Conservation (phyloP, 2,888 invertebrate genomes). For the Drosophila nigritarsus region DNA sequence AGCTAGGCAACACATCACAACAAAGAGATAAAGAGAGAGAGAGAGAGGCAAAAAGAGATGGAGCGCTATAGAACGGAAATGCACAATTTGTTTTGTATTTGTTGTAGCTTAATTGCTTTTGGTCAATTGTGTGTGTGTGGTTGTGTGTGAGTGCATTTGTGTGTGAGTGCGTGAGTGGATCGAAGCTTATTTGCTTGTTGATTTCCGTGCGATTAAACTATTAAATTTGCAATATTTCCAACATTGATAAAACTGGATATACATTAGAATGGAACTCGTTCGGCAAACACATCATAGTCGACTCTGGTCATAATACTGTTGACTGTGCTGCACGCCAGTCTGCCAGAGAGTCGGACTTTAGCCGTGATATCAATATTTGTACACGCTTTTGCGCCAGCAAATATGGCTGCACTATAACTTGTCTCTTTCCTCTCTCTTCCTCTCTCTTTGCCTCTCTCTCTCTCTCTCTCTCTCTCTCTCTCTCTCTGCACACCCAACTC, state of each 20-base stretch:
- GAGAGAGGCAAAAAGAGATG: not conserved
- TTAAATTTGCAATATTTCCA: constrained; percentile 62
- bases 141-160: not conserved
- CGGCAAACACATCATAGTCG: constrained; percentile 14
- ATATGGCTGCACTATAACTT: constrained; percentile 43
- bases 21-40: not conserved
- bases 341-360: not conserved
- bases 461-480: not conserved
- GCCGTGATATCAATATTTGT: constrained; percentile 63
- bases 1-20: not conserved
- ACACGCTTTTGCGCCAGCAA: constrained; percentile 56
- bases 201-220: constrained; percentile 65
- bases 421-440: not conserved
- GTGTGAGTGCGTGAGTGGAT: not conserved
- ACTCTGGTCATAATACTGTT: constrained; percentile 69
- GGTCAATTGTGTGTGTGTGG: not conserved
- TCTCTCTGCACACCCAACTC: not conserved
- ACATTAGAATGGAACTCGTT: constrained; percentile 27
- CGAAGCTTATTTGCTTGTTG: constrained; percentile 44
- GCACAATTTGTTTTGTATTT: constrained; percentile 67
- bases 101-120: constrained; percentile 23
- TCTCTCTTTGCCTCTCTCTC: not conserved
- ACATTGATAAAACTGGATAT: constrained; percentile 3
- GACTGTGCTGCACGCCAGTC: constrained; percentile 47
- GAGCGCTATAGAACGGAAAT: constrained; percentile 46